Evolutionary conservation across 2,888 invertebrate genomes (phyloP), one percentile per base, ranked within the genome.

Genomic region (Beris morrisii): DNA sequence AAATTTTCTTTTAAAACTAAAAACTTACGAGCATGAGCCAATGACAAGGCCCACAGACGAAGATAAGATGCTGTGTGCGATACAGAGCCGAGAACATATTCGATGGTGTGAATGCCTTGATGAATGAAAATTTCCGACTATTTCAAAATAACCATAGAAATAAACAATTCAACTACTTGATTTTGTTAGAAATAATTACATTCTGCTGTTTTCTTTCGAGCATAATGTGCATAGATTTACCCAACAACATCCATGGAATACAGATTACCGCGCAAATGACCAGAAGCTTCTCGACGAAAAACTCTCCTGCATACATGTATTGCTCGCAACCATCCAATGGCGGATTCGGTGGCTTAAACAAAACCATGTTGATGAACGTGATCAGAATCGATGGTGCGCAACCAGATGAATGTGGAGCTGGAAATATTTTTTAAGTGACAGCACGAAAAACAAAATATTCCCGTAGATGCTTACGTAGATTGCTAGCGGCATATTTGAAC

Each of bases 21-120:
- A 54, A 52, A 88, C 91, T 88, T 85, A 93, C 93, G 97, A 69
- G 97, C 95, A 85, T 99, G 99, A 77, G 99, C 99, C 64, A 99
- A 86, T 64, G 97, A 97, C 69, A 99, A 85, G 72, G 99, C 98
- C 99, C 99, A 99, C 73, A 99, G 87, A 73, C 99, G 96, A 71
- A 99, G 87, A 83, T 99, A 99, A 1, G 97, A 98, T 38, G 99
- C 99, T 28, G 99, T 99, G 83, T 99, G 97, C 4, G 98, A 98
- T 52, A 99, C 93, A 71, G 97, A 97, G 67, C 98, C 98, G 73
- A 99, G 85, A 71, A 97, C 97, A 82, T 95, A 99, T 84, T 99
- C 99, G 79, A 99, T 98, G 0, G 98, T 98, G 82, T 98, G 97
- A 81, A 99, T 99, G 6, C 91, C 93, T 83, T 95, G 94, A 79